Evolutionary conservation across 2,797 vertebrate genomes (phyloP).

Genomic region (Tenualosa ilisha): DNA sequence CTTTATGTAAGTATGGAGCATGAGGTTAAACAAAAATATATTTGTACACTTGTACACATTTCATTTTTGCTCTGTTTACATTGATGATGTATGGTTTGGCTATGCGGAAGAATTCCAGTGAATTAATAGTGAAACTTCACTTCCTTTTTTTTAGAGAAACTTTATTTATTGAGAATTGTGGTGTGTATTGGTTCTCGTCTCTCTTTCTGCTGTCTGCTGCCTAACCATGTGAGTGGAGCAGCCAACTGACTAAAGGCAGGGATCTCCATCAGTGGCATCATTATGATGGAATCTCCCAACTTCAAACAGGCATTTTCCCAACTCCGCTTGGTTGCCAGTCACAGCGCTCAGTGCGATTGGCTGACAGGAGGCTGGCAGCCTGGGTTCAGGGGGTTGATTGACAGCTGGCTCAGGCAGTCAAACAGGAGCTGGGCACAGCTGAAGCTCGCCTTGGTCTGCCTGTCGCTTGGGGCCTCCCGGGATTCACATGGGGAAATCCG

Average conservation of each 20-base stretch:
- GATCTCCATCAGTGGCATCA: constrained; percentile 3
- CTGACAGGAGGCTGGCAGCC: neutral
- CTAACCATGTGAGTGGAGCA: neutral
- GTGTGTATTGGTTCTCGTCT: too few species aligned
- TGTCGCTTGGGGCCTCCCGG: neutral
- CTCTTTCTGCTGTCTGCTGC: too few species aligned
- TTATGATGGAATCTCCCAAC: neutral
- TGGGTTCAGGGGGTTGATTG: constrained; percentile 11
- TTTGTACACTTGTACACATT: too few species aligned
- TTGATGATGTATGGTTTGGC: too few species aligned
- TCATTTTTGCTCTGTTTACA: too few species aligned
- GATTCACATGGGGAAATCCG: neutral
- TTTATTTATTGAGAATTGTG: too few species aligned
- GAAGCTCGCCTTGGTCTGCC: neutral
- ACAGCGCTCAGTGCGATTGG: neutral
- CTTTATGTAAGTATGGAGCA: too few species aligned
- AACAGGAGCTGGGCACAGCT: neutral
- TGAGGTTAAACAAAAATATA: too few species aligned
- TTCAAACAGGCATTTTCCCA: constrained; percentile 5
- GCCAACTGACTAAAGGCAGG: neutral
- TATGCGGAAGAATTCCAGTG: too few species aligned
- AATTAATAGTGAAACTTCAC: too few species aligned
- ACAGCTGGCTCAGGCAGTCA: neutral
- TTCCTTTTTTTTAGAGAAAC: too few species aligned
- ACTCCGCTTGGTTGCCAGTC: neutral